Evolutionary conservation across 2,113 vertebrate species (phyloP).

Genomic region (Sinocyclocheilus maitianheensis): DNA sequence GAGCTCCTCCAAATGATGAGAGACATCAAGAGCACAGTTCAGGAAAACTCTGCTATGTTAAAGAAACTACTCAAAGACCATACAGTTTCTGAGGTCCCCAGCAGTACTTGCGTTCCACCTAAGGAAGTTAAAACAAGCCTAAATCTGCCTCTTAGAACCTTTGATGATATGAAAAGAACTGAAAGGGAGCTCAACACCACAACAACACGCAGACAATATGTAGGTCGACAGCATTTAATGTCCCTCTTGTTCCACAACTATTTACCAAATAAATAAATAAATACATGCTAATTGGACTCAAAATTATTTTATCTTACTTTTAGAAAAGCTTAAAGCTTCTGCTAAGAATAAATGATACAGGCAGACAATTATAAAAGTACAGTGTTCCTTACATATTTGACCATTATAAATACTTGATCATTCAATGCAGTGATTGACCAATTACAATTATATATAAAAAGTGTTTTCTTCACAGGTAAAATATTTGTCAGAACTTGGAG

Average conservation of each 20-base stretch:
- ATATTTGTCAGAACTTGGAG: background rate
- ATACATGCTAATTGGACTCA: too few relatives aligned
- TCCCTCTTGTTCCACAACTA: background rate
- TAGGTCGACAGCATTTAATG: slow-evolving; percentile 1
- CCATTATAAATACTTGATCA: too few relatives aligned
- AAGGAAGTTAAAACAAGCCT: background rate
- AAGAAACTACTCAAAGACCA: background rate
- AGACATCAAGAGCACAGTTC: slow-evolving; percentile 27
- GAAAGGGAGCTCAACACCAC: background rate
- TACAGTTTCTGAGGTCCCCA: background rate
- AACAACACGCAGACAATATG: background rate
- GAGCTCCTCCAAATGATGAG: background rate
- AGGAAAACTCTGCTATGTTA: slow-evolving; percentile 25
- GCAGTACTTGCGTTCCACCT: background rate
- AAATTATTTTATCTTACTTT: too few relatives aligned
- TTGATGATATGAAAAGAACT: background rate
- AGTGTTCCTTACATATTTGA: too few relatives aligned
- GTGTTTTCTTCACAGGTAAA: background rate
- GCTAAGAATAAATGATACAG: too few relatives aligned
- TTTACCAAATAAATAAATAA: background rate
- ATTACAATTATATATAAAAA: background rate
- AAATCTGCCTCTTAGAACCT: slow-evolving; percentile 1
- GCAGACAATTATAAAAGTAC: too few relatives aligned
- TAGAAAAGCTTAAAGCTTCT: too few relatives aligned
- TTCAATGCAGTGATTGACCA: too few relatives aligned